These are phyloP conservation scores for Cephus pygmeus DNA, from an alignment of 2,888 invertebrate genomes.

Conservation along the genomic window DNA sequence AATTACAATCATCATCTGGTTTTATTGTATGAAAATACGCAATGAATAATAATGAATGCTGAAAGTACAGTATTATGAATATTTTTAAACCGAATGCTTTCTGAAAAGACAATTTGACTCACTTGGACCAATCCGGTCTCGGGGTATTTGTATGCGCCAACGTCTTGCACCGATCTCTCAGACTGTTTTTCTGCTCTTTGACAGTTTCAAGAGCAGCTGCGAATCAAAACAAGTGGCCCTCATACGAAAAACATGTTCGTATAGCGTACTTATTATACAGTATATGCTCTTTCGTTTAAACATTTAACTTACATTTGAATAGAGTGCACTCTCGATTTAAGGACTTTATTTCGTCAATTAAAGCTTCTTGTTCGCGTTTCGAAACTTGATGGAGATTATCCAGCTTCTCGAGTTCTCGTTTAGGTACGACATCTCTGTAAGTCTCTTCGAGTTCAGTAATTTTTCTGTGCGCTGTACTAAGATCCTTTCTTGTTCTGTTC, in stretches of 20 bases:
- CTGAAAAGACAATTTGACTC: background rate
- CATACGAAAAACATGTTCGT: background rate
- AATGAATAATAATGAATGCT: background rate
- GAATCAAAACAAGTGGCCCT: background rate
- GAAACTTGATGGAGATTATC: slow-evolving; percentile 57
- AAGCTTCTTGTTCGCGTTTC: slow-evolving; percentile 44
- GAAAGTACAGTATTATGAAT: background rate
- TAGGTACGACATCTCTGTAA: slow-evolving; percentile 67
- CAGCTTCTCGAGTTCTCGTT: slow-evolving; percentile 64
- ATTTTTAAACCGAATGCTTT: background rate
- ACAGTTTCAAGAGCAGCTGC: slow-evolving; percentile 21
- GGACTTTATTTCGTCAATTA: slow-evolving; percentile 33
- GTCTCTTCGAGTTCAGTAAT: slow-evolving; percentile 65
- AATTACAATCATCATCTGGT: background rate
- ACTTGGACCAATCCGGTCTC: slow-evolving; percentile 65
- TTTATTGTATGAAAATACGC: background rate
- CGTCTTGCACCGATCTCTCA: slow-evolving; percentile 66
- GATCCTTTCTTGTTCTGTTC: slow-evolving; percentile 62
- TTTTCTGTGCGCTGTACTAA: slow-evolving; percentile 64
- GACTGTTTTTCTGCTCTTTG: slow-evolving; percentile 65
- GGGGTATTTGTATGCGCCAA: slow-evolving; percentile 68
- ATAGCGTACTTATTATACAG: background rate
- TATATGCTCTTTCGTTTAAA: background rate
- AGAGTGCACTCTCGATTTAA: slow-evolving; percentile 56
- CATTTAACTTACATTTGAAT: slow-evolving; percentile 13